A percentile compares a stretch with the other conserved stretches of the same genome.
phyloP scores from a whole-genome alignment of 2,888 invertebrate genomes.

The Drosophila mettleri region DNA sequence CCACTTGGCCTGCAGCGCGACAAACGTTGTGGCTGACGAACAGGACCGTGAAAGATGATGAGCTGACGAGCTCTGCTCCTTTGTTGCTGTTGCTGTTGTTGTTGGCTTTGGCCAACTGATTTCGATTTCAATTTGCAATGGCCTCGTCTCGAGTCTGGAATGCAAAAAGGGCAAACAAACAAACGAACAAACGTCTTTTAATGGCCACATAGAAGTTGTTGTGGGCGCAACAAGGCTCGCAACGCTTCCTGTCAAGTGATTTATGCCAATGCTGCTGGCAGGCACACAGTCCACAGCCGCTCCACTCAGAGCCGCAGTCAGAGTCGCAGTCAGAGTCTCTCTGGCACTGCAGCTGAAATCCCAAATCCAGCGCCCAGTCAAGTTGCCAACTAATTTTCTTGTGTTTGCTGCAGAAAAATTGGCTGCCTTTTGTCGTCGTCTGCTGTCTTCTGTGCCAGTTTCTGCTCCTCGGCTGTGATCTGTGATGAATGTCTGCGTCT shows the following conservation, averaged over 20 bases:
- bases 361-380: constrained; percentile 22
- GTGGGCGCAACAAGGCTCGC: constrained; percentile 78
- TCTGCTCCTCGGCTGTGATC: constrained; percentile 63
- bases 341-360: constrained; percentile 13
- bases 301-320: constrained; percentile 11
- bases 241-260: constrained; percentile 81
- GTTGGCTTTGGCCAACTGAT: constrained; percentile 64
- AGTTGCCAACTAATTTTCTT: constrained; percentile 74
- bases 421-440: constrained; percentile 73
- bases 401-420: constrained; percentile 77
- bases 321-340: constrained; percentile 1
- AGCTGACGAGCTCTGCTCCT: constrained; percentile 43
- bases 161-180: constrained; percentile 39
- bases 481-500: constrained; percentile 73
- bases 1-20: constrained; percentile 42
- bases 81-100: constrained; percentile 15
- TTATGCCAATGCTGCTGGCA: constrained; percentile 71
- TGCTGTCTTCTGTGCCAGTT: constrained; percentile 60
- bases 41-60: constrained; percentile 22
- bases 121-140: constrained; percentile 77
- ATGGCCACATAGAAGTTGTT: constrained; percentile 77
- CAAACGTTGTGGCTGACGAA: constrained; percentile 23
- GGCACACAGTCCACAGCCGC: constrained; percentile 35
- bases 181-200: constrained; percentile 77
- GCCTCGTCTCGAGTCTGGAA: constrained; percentile 44